These are phyloP conservation scores for Micrastur ruficollis DNA, from an alignment of 2,797 vertebrate genomes.

Conservation along the genomic window DNA sequence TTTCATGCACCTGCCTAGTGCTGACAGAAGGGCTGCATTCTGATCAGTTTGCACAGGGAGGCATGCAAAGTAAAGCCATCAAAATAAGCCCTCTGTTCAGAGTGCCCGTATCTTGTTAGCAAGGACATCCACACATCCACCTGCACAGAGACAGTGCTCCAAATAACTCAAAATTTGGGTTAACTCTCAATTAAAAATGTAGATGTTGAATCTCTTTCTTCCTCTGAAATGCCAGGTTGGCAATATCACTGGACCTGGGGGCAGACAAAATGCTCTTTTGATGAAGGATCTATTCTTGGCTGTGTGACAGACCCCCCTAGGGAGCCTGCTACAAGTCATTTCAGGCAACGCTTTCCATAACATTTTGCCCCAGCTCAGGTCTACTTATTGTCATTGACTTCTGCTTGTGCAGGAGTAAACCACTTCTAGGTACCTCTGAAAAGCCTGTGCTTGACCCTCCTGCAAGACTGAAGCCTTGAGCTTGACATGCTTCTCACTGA, in stretches of 20 bases:
- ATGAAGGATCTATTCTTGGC: background rate
- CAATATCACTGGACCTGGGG: background rate
- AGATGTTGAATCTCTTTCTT: background rate
- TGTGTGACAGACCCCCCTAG: background rate
- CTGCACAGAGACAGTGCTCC: background rate
- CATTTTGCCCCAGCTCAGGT: background rate
- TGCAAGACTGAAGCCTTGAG: background rate
- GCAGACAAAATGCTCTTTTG: slow-evolving; percentile 7
- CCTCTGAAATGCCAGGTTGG: background rate
- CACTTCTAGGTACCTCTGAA: background rate
- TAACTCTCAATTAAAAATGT: background rate
- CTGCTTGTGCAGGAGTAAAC: background rate
- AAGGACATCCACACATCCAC: background rate
- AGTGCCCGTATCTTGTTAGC: background rate
- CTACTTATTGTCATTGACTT: background rate
- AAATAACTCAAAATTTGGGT: background rate
- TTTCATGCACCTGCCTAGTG: background rate
- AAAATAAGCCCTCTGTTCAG: background rate
- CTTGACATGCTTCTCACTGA: background rate
- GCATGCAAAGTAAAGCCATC: background rate
- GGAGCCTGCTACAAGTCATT: background rate
- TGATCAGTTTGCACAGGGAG: background rate
- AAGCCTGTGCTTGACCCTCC: background rate
- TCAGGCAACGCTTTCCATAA: background rate
- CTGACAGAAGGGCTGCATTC: background rate